Evolutionary conservation across 2,113 vertebrate species (phyloP), one percentile per base, ranked within the genome.

Genomic region (Lonchura striata): DNA sequence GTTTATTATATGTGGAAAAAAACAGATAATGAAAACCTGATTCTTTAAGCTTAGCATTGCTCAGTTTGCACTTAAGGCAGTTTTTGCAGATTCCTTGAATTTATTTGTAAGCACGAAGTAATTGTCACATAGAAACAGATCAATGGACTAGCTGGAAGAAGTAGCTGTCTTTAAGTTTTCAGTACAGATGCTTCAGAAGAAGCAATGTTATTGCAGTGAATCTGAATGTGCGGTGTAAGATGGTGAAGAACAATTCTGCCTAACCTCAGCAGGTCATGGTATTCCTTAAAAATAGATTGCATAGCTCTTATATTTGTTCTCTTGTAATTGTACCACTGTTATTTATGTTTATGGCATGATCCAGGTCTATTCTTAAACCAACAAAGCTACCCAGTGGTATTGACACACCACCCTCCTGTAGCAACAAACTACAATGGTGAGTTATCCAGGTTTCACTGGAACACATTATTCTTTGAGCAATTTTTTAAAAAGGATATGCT

Each of bases 71-170:
- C 42, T 79, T 95, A 11, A 86, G 65, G 52, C 41, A 87, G 81
- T 46, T 81, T 93, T 91, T 93, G 74, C 72, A 90, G 65, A 74
- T 91, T 71, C 50, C 31, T n/a, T 53, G 47, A 8, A 50, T 87
- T 94, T 90, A 69, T 93, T 85, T 76, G 65, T 66, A 68, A 69
- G 30, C 56, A 82, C 52, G 24, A 39, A 75, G 80, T 86, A 79
- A 74, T 53, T 79, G 57, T 69, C 82, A 88, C 23, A 5, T 44
- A 90, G 83, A 61, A 93, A 90, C 27, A 93, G 91, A 90, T 94
- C 77, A 91, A 64, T 82, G 53, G 64, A 60, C 74, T 81, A 31
- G 56, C 65, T 66, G 77, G 68, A 60, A 44, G 39, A 80, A 35
- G 65, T 15, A 35, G 3, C 28, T 37, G 9, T 46, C 60, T 71